Conservation (phyloP, 2,113 vertebrate species). For the Lamprotornis superbus region DNA sequence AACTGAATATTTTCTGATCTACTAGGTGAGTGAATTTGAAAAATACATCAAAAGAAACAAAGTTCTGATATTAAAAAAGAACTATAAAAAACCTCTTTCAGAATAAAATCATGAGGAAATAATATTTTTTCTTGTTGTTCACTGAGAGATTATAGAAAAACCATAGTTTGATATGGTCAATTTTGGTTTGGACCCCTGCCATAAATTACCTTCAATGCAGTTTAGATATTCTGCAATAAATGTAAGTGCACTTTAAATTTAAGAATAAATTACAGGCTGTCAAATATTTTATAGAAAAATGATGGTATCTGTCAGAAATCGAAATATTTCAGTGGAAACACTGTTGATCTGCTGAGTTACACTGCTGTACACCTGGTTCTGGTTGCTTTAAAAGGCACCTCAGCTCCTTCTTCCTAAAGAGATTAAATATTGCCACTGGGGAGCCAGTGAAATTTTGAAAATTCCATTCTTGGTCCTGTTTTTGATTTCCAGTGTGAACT, state of each 20-base stretch:
- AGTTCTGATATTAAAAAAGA: background rate
- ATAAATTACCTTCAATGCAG: background rate
- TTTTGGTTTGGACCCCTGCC: background rate
- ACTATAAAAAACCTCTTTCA: background rate
- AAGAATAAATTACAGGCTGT: background rate
- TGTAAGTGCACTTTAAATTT: background rate
- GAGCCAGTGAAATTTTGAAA: background rate
- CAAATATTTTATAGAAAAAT: background rate
- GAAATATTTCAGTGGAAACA: constrained; percentile 7
- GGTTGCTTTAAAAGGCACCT: constrained; percentile 24
- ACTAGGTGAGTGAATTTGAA: background rate
- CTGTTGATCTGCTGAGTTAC: background rate
- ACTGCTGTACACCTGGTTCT: background rate
- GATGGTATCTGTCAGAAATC: background rate
- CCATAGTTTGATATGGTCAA: background rate
- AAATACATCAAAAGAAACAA: background rate
- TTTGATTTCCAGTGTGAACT: background rate
- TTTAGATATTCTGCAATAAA: background rate
- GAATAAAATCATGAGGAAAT: background rate
- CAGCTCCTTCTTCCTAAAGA: background rate
- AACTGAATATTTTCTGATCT: background rate
- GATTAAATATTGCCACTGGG: background rate
- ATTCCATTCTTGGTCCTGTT: background rate
- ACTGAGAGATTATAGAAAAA: background rate
- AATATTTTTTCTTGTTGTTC: background rate